phyloP scores from a whole-genome alignment of 64 coral and sea anemone species.

The Porites australiensis region DNA sequence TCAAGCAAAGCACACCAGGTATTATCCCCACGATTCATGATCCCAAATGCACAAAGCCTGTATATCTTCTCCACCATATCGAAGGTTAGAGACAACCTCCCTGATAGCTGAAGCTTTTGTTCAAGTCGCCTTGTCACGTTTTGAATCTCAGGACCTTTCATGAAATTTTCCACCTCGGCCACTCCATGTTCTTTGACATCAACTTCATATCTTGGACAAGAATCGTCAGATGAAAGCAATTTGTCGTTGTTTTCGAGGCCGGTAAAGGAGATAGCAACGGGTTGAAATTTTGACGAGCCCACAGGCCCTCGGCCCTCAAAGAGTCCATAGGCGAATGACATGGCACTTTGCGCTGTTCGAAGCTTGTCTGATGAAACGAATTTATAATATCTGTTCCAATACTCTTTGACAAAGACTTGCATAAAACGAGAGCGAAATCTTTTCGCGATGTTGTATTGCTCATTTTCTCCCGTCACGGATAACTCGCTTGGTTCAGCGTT shows the following conservation, averaged over 20 bases:
- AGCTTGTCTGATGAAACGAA: slow-evolving; percentile 38
- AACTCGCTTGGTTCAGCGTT: slow-evolving; percentile 46
- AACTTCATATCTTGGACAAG: slow-evolving; percentile 63
- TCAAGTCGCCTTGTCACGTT: slow-evolving; percentile 51
- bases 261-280: slow-evolving; percentile 62
- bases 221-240: slow-evolving; percentile 53
- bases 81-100: slow-evolving; percentile 55
- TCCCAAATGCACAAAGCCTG: slow-evolving; percentile 67
- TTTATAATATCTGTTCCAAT: slow-evolving; percentile 73
- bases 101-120: slow-evolving; percentile 44
- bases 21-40: slow-evolving; percentile 62
- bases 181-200: slow-evolving; percentile 45
- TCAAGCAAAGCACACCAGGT: slow-evolving; percentile 73
- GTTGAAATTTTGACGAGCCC: slow-evolving; percentile 58
- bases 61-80: slow-evolving; percentile 55
- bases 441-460: slow-evolving; percentile 72
- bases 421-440: slow-evolving; percentile 55
- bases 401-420: slow-evolving; percentile 36
- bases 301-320: slow-evolving; percentile 68
- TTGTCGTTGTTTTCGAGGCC: slow-evolving; percentile 54
- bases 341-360: slow-evolving; percentile 59
- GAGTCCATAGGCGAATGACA: slow-evolving; percentile 75
- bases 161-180: slow-evolving; percentile 43
- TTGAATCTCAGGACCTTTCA: slow-evolving; percentile 34
- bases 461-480: slow-evolving; percentile 38